Evolutionary conservation across 2,797 vertebrate genomes (phyloP).

Genomic region (Mionectes olivaceus): DNA sequence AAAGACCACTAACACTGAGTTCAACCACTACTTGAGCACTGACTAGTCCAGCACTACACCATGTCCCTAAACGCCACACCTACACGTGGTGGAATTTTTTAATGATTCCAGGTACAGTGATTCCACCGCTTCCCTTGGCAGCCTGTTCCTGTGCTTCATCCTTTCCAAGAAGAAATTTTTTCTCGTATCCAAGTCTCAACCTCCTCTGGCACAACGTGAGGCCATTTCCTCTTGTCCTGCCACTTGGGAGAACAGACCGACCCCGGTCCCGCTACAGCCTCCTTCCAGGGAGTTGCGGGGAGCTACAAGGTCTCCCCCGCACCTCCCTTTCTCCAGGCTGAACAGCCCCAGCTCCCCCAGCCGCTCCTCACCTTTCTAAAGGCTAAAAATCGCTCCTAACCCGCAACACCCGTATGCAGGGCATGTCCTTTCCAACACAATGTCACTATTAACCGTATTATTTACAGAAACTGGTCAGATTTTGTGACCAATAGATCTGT

Average conservation of each 20-base stretch:
- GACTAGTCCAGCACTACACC: neutral
- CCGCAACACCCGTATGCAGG: accelerated
- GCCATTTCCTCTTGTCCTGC: accelerated
- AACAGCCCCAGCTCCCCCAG: neutral
- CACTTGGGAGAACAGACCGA: too few species aligned
- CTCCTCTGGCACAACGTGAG: neutral
- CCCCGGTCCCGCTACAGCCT: accelerated
- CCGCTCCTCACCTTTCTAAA: neutral
- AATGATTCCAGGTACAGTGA: too few species aligned
- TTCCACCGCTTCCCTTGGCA: neutral
- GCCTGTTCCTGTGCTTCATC: neutral
- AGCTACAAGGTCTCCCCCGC: accelerated
- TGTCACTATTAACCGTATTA: accelerated
- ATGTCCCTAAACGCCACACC: neutral
- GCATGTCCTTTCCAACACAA: accelerated
- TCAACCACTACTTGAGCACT: neutral
- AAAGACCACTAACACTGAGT: neutral
- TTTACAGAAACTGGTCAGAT: too few species aligned
- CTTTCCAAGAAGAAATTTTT: neutral
- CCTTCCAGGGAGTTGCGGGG: neutral
- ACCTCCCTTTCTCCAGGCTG: too few species aligned
- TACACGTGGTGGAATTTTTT: neutral
- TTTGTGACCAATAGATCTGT: too few species aligned
- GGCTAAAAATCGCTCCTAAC: neutral
- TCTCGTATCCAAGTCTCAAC: neutral